Conservation (phyloP, 2,797 vertebrate genomes). For the Hoplostethus mediterraneus region DNA sequence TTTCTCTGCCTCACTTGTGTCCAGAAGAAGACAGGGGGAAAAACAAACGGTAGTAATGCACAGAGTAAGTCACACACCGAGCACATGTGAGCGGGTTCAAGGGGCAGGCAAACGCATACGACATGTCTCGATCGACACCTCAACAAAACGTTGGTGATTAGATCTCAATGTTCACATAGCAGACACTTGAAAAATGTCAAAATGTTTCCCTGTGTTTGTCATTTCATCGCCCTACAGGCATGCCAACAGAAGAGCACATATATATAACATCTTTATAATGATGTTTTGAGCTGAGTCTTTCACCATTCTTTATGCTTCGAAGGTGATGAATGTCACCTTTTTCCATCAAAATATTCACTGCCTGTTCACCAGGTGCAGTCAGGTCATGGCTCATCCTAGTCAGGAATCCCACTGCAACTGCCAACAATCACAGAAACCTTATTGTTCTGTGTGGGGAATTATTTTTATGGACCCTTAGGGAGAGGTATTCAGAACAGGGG, state of each 20-base stretch:
- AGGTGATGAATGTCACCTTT: constrained; percentile 29
- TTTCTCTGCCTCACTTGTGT: constrained; percentile 45
- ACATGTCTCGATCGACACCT: constrained; percentile 17
- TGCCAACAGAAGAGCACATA: background rate
- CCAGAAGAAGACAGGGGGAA: constrained; percentile 24
- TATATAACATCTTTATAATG: constrained; percentile 25
- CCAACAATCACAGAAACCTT: constrained; percentile 68
- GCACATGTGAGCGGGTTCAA: constrained; percentile 25
- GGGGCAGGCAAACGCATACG: constrained; percentile 22
- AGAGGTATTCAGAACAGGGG: constrained; percentile 34
- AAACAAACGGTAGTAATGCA: constrained; percentile 53
- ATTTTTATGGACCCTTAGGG: constrained; percentile 27
- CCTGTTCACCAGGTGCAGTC: constrained; percentile 50
- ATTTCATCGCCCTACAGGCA: background rate
- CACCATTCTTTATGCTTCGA: constrained; percentile 6
- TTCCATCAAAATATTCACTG: constrained; percentile 55
- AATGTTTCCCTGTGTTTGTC: constrained; percentile 16
- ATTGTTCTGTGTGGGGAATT: constrained; percentile 47
- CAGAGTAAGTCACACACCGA: constrained; percentile 18
- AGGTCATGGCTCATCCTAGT: constrained; percentile 56
- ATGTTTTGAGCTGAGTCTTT: constrained; percentile 16
- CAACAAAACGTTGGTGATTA: constrained; percentile 2
- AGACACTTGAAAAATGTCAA: constrained; percentile 12
- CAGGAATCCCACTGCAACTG: constrained; percentile 55
- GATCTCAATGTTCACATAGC: constrained; percentile 34